phyloP scores from a whole-genome alignment of 2,888 invertebrate species.

The Pachymerium ferrugineum region DNA sequence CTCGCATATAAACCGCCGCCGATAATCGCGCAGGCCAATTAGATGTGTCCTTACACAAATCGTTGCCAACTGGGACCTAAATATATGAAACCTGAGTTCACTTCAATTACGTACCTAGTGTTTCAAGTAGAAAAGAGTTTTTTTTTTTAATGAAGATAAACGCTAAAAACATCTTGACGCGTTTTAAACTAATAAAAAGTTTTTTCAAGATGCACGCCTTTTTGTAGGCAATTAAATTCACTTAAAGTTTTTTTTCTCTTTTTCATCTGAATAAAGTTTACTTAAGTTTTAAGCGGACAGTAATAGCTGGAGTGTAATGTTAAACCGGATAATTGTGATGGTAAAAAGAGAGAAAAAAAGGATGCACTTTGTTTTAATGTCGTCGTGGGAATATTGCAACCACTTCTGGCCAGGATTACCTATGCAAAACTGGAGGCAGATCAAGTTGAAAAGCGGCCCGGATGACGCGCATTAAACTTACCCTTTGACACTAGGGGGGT shows the following conservation, averaged over 20 bases:
- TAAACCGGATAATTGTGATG: conserved; percentile 3
- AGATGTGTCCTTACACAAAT: not conserved
- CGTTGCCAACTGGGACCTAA: not conserved
- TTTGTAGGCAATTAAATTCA: not conserved
- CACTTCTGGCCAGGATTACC: not conserved
- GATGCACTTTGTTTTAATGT: not conserved
- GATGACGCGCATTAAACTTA: not conserved
- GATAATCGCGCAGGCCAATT: not conserved
- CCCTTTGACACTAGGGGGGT: not conserved
- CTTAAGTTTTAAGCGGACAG: not conserved
- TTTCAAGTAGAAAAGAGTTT: too few relatives aligned
- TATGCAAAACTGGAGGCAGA: not conserved
- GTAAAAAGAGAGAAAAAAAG: not conserved
- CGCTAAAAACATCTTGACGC: too few relatives aligned
- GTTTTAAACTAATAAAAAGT: not conserved
- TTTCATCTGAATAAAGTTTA: not conserved
- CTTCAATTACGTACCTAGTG: too few relatives aligned
- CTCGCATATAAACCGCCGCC: not conserved
- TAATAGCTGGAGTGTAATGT: not conserved
- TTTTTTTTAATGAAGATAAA: too few relatives aligned
- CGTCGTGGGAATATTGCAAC: not conserved
- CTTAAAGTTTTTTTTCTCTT: not conserved
- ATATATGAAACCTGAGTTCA: not conserved
- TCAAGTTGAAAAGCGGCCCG: not conserved
- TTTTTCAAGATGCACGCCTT: too few relatives aligned